Evolutionary conservation across 2,888 invertebrate species (phyloP).

Genomic region (Microctonus hyperodae): DNA sequence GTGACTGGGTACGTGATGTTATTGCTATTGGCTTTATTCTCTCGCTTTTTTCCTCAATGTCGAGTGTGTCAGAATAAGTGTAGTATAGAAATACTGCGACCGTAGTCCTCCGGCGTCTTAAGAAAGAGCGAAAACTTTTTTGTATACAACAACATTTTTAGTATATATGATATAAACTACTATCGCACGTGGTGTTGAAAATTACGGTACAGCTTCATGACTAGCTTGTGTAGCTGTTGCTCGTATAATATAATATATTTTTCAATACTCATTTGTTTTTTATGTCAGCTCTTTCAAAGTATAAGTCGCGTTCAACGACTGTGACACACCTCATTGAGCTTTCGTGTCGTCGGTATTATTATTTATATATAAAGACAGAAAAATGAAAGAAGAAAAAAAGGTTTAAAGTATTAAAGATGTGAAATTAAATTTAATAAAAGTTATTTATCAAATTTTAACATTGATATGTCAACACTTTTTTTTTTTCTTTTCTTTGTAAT

Average conservation of each 20-base stretch:
- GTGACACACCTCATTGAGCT: background rate
- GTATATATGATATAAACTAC: no score
- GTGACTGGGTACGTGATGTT: conserved; percentile 22
- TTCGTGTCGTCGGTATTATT: background rate
- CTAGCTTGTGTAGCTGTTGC: background rate
- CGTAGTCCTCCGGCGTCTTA: conserved; percentile 7
- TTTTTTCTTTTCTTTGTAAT: background rate
- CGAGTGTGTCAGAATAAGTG: background rate
- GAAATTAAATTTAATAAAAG: background rate
- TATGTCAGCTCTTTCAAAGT: background rate
- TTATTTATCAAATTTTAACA: background rate
- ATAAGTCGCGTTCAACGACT: background rate
- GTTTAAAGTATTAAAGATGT: background rate
- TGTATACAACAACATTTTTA: background rate
- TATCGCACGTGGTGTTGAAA: conserved; percentile 4
- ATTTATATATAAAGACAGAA: background rate
- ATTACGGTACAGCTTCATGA: conserved; percentile 16
- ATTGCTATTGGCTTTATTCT: conserved; percentile 13
- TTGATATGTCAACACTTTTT: background rate
- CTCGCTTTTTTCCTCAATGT: background rate
- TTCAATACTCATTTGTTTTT: background rate
- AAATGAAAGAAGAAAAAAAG: background rate
- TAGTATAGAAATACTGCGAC: background rate
- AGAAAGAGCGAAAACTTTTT: background rate
- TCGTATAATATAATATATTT: background rate